These are phyloP conservation scores for Tethea ocularis DNA, from an alignment of 2,888 invertebrate species.

Conservation along the genomic window DNA sequence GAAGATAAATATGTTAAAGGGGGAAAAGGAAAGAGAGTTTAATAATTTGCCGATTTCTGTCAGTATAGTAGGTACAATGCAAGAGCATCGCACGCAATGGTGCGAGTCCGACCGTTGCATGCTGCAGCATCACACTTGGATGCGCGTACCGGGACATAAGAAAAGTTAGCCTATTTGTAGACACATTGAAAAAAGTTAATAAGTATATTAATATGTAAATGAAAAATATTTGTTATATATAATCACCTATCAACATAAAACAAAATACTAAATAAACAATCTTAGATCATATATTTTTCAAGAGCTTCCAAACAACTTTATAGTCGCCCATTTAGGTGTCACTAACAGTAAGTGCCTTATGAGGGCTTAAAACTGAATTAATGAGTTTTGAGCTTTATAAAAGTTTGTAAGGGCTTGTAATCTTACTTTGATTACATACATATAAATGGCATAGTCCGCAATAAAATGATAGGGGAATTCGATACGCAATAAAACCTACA, in stretches of 20 bases:
- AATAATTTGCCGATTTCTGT: slow-evolving; percentile 36
- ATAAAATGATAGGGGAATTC: slow-evolving; percentile 22
- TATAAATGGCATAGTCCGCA: neutral
- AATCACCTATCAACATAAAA: too few species aligned
- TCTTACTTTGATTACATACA: neutral
- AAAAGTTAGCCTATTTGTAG: neutral
- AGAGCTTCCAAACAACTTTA: too few species aligned
- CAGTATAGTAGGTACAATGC: slow-evolving; percentile 37
- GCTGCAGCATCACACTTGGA: slow-evolving; percentile 58
- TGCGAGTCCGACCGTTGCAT: slow-evolving; percentile 64
- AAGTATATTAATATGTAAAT: too few species aligned
- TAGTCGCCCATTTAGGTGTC: too few species aligned
- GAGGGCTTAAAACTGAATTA: too few species aligned
- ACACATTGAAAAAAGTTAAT: too few species aligned
- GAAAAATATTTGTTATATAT: too few species aligned
- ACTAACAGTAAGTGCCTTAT: too few species aligned
- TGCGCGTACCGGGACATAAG: slow-evolving; percentile 48
- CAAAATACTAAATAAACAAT: too few species aligned
- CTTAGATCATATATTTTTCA: neutral
- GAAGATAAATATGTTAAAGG: slow-evolving; percentile 35
- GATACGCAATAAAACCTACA: slow-evolving; percentile 24
- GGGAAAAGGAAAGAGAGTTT: slow-evolving; percentile 38
- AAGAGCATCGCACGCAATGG: slow-evolving; percentile 57
- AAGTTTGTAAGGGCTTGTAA: neutral
- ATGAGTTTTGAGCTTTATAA: neutral